These are phyloP conservation scores for Gastracanthus pulcherrimus DNA, from an alignment of 2,888 invertebrate species.

Conservation along the genomic window DNA sequence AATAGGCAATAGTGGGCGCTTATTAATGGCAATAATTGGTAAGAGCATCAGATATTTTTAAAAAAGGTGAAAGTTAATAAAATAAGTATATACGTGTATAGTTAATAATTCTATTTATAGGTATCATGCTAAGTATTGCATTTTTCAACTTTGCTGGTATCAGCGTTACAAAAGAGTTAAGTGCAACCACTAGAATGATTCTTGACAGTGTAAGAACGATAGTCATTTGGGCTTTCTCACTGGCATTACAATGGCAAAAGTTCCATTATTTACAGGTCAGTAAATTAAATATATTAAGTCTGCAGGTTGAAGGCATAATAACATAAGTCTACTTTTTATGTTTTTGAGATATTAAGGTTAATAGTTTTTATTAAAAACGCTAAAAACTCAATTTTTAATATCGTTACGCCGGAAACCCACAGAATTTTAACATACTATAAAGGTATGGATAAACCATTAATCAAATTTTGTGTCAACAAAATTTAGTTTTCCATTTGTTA, in stretches of 20 bases:
- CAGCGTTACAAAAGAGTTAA: constrained; percentile 95
- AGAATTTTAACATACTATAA: too few relatives aligned
- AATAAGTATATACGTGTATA: not conserved
- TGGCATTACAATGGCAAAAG: constrained; percentile 87
- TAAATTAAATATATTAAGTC: too few relatives aligned
- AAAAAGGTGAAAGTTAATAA: not conserved
- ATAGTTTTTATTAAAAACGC: too few relatives aligned
- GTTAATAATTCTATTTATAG: constrained; percentile 76
- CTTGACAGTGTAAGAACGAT: constrained; percentile 93
- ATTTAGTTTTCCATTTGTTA: too few relatives aligned
- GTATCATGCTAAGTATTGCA: constrained; percentile 91
- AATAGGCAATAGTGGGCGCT: constrained; percentile 82
- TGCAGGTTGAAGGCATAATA: too few relatives aligned
- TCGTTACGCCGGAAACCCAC: too few relatives aligned
- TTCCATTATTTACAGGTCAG: constrained; percentile 87
- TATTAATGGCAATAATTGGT: constrained; percentile 85
- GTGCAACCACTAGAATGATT: constrained; percentile 94
- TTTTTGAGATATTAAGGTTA: too few relatives aligned
- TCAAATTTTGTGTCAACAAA: too few relatives aligned
- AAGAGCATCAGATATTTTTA: constrained; percentile 55
- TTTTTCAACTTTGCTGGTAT: constrained; percentile 96
- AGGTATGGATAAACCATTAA: too few relatives aligned
- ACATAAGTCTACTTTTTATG: too few relatives aligned
- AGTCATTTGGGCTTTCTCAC: constrained; percentile 92
- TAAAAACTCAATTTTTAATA: too few relatives aligned